Evolutionary conservation across 2,888 invertebrate species (phyloP), one percentile per base, ranked within the genome.

Genomic region (Lochmaea crataegi): DNA sequence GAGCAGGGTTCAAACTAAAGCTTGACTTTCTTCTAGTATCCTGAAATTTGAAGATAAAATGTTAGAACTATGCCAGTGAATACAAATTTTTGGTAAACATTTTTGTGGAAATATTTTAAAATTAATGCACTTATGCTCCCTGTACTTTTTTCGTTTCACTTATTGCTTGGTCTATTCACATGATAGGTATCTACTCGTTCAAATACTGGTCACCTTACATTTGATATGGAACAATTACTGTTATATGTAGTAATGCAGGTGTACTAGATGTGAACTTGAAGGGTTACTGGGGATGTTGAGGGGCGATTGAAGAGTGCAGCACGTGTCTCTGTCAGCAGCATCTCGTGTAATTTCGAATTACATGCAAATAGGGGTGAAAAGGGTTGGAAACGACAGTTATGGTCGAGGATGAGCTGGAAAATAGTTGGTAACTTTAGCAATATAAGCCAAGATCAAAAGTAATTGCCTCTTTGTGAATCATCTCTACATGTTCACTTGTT

Each of bases 261-360:
- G 72, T 68, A 68, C 61, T 70, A 65, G 56, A 74, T 76, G 74
- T 65, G 63, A 67, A 45, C 53, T 67, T 48, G 67, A 57, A 51
- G 48, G 63, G 26, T 51, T 42, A 32, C 48, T 42, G 51, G 65
- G 48, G 11, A n/a, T 18, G n/a, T n/a, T 42, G 18, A 42, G 61
- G 61, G 57, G 11, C n/a, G 42, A 56, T 60, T 58, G 57, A 65
- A 60, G 58, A 66, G 38, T 32, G 18, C 22, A 66, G 72, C 78
- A 78, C 78, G 78, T 78, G 78, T 72, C 66, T 38, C 63, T 68
- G 65, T 61, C 68, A 68, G 53, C 71, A 67, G 65, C 69, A 64
- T 72, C 76, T 73, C 73, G 76, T 77, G 74, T 69, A 69, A 73
- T 65, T 71, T 71, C 74, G 74, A 76, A 78, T 78, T 77, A 77